phyloP scores from a whole-genome alignment of 2,113 vertebrate species.

The Silurus meridionalis region DNA sequence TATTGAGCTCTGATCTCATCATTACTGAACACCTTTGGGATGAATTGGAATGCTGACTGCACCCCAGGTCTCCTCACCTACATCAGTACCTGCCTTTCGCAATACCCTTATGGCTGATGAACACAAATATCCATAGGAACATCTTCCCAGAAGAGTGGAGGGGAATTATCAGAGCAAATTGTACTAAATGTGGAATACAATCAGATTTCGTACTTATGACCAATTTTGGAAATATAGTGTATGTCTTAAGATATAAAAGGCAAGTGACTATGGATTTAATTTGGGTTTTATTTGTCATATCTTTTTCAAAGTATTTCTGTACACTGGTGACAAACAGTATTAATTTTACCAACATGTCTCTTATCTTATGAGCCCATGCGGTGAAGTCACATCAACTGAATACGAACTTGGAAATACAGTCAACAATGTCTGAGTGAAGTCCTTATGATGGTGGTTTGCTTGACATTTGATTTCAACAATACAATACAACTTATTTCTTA shows the following conservation, averaged over 20 bases:
- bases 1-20: too few species aligned
- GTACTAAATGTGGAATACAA: too few species aligned
- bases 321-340: slow-evolving; percentile 22
- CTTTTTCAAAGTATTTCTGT: not conserved
- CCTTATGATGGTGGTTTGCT: not conserved
- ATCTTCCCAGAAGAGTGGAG: too few species aligned
- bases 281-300: slow-evolving; percentile 36
- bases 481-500: not conserved
- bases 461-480: not conserved
- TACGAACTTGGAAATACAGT: not conserved
- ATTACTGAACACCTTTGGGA: too few species aligned
- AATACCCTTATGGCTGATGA: too few species aligned
- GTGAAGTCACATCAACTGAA: not conserved
- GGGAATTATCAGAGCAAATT: too few species aligned
- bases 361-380: slow-evolving; percentile 7
- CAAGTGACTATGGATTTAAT: not conserved
- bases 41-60: too few species aligned
- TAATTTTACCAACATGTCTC: slow-evolving; percentile 13
- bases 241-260: not conserved
- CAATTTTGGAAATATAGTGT: too few species aligned
- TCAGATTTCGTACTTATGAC: too few species aligned
- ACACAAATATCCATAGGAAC: too few species aligned
- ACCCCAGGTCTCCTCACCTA: too few species aligned
- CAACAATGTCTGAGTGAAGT: not conserved
- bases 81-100: too few species aligned